Conservation (phyloP, 2,113 vertebrate species). For the Chamaea fasciata region DNA sequence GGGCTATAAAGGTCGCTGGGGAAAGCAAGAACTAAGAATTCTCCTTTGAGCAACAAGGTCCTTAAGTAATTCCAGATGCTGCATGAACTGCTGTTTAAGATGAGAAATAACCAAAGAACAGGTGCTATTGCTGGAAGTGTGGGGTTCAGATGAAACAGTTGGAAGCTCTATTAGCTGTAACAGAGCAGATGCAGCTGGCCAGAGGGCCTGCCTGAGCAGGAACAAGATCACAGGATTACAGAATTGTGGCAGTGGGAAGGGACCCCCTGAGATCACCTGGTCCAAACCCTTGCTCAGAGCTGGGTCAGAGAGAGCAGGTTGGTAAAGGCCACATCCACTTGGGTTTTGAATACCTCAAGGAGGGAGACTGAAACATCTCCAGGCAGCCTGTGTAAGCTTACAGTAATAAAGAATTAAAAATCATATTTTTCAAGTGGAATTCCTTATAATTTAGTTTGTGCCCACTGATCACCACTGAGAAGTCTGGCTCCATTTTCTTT, state of each 20-base stretch:
- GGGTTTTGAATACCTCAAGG: not conserved
- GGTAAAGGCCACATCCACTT: not conserved
- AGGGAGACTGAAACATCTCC: not conserved
- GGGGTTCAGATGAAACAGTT: conserved; percentile 11
- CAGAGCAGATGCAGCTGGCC: not conserved
- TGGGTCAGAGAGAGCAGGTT: not conserved
- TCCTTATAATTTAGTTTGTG: not conserved
- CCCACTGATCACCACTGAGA: not conserved
- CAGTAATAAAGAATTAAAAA: not conserved
- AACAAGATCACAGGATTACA: not conserved
- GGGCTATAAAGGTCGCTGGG: not conserved
- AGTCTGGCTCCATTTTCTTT: not conserved
- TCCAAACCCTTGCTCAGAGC: not conserved
- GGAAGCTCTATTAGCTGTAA: not conserved
- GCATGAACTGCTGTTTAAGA: not conserved
- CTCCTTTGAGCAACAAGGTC: not conserved
- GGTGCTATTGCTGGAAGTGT: not conserved
- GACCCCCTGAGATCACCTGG: not conserved
- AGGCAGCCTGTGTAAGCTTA: not conserved
- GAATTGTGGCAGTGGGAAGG: not conserved
- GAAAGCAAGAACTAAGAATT: conserved; percentile 24
- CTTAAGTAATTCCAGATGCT: conserved; percentile 38
- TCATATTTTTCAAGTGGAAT: not conserved
- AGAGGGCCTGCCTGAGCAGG: not conserved
- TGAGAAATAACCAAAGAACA: conserved; percentile 33